Evolutionary conservation across 2,797 vertebrate genomes (phyloP).

Genomic region (Neoniphon sammara): DNA sequence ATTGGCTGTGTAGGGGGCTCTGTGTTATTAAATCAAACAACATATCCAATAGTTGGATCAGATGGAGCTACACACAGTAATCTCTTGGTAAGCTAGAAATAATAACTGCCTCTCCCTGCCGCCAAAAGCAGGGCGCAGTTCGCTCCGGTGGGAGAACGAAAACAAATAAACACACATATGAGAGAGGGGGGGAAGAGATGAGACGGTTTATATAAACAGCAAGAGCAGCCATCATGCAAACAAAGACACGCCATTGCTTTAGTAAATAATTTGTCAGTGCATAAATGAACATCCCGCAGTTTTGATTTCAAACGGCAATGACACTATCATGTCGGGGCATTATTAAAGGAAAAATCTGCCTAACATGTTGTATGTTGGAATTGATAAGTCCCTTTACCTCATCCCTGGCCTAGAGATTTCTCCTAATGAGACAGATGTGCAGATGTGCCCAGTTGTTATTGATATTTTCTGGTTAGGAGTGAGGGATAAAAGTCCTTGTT

Average conservation of each 20-base stretch:
- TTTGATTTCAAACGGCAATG: neutral
- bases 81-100: conserved; percentile 55
- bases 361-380: neutral
- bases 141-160: conserved; percentile 25
- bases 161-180: conserved; percentile 37
- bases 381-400: no score
- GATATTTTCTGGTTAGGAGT: neutral
- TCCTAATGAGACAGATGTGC: neutral
- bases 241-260: neutral
- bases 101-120: conserved; percentile 53
- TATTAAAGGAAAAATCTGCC: no score
- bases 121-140: conserved; percentile 21
- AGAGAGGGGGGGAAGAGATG: conserved; percentile 9
- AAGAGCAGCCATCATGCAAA: neutral
- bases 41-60: conserved; percentile 27
- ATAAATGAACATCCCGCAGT: neutral
- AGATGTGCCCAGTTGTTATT: neutral
- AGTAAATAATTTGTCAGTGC: neutral
- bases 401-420: no score
- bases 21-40: conserved; percentile 69
- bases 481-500: neutral
- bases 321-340: neutral
- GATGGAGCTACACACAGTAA: conserved; percentile 27
- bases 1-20: conserved; percentile 15
- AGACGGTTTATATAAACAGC: neutral